phyloP scores from a whole-genome alignment of 92 coral and sea anemone species.

The Actinernus sp. region DNA sequence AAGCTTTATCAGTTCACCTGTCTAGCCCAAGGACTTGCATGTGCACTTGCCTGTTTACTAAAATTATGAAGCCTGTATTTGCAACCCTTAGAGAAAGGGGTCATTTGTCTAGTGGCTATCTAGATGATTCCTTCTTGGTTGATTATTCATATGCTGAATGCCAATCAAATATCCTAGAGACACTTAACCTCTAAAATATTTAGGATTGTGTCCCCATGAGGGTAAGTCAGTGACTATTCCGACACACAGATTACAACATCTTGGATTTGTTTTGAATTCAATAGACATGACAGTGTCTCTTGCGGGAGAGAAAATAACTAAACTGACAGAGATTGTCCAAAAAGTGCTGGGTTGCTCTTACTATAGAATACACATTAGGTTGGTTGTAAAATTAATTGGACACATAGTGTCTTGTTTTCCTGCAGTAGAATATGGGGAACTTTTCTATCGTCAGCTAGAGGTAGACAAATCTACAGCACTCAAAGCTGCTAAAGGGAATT shows the following conservation, averaged over 20 bases:
- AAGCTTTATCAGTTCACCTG: conserved; percentile 49
- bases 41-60: conserved; percentile 54
- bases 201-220: conserved; percentile 45
- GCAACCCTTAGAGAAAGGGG: conserved; percentile 32
- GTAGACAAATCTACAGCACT: conserved; percentile 16
- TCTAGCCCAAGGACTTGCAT: conserved; percentile 45
- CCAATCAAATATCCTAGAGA: conserved; percentile 36
- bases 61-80: conserved; percentile 49
- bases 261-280: no score
- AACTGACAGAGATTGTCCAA: no score
- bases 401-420: conserved; percentile 24
- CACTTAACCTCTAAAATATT: conserved; percentile 17
- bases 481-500: conserved; percentile 8
- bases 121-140: conserved; percentile 49
- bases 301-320: no score
- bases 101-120: conserved; percentile 49
- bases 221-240: conserved; percentile 39
- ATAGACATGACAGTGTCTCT: no score
- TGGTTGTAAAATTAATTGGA: conserved; percentile 15
- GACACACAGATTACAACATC: neutral
- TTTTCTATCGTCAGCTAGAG: conserved; percentile 13
- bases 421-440: conserved; percentile 17
- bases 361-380: neutral
- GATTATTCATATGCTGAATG: conserved; percentile 29
- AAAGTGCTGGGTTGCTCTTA: neutral